These are phyloP conservation scores for Lagorchestes hirsutus DNA, from an alignment of 2,797 vertebrate genomes.

Conservation along the genomic window DNA sequence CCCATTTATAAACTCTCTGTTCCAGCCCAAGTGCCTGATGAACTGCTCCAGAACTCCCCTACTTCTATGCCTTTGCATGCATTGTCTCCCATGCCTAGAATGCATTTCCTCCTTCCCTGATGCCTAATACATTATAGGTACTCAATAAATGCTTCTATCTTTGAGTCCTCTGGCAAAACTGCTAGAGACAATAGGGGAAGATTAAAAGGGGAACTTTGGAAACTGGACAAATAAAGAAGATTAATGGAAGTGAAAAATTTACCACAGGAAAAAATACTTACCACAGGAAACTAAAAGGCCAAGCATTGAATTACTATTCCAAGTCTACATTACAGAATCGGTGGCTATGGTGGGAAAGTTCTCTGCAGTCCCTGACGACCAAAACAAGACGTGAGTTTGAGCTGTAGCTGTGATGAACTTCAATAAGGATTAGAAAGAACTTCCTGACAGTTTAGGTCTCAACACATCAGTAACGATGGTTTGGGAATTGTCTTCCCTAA, in stretches of 20 bases:
- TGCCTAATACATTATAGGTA: background rate
- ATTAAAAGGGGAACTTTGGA: conserved; percentile 1
- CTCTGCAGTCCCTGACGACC: background rate
- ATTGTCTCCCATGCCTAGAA: background rate
- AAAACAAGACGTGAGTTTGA: background rate
- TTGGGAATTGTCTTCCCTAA: conserved; percentile 29
- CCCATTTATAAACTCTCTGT: background rate
- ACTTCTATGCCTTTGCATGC: background rate
- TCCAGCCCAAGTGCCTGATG: background rate
- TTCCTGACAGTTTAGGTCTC: background rate
- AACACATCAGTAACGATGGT: background rate
- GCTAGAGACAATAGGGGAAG: background rate
- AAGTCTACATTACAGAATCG: background rate
- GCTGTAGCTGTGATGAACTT: background rate
- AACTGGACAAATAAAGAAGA: conserved; percentile 13
- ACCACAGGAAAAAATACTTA: background rate
- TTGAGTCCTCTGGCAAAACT: conserved; percentile 25
- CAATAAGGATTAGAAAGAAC: background rate
- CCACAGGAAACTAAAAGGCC: background rate
- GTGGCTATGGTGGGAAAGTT: background rate
- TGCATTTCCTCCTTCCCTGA: background rate
- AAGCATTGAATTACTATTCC: background rate
- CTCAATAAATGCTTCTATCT: background rate
- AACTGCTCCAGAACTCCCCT: background rate
- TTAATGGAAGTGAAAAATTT: conserved; percentile 25